Base-by-base conservation (phyloP, 2,888 invertebrate species). In the Acrobasis repandana region DNA sequence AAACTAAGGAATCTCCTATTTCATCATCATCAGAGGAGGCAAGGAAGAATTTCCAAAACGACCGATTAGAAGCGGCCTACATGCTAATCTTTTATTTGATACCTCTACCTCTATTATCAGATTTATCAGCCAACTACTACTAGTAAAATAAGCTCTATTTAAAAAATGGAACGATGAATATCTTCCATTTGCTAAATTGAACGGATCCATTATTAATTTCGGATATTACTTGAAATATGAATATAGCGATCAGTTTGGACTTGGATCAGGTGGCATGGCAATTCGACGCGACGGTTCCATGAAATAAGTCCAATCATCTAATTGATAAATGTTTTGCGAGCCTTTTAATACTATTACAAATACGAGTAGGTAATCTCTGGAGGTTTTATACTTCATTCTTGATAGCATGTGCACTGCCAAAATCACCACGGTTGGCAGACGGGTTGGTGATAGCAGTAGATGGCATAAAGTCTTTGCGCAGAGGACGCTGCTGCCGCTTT, bases 131-230 rank as follows among this genome's bases (percentile, higher is more conserved):
- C 28, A 6, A 28, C 28, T 8, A 28, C 28, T 6, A 28, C 36
- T 18, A 38, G 36, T 15, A 5, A 36, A 54, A 16, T 36, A 38
- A 14, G 15, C 9, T 10, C 34, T 34, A 10, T 34, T 51, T 1
- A 14, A 51, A 51, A 51, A 51, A 34, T 34, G 15, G 34, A 34
- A 51, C 34, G 51, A 51, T 51, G 51, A 51, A 51, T 51, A 51
- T 51, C 38, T 54, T 38, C 54, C 38, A 54, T 54, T 54, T 54
- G 38, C 36, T 38, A 54, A 54, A 54, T 38, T 43, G 54, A 38
- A 54, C 14, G 54, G 54, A 54, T 38, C 52, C 16, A 54, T 54
- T 54, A 54, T 54, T 36, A 54, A 54, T 36, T 36, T 54, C 36
- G 52, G 36, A 54, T 54, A 54, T 54, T 38, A 54, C 52, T 54